phyloP scores from a whole-genome alignment of 2,113 vertebrate species.

The Caranx melampygus region DNA sequence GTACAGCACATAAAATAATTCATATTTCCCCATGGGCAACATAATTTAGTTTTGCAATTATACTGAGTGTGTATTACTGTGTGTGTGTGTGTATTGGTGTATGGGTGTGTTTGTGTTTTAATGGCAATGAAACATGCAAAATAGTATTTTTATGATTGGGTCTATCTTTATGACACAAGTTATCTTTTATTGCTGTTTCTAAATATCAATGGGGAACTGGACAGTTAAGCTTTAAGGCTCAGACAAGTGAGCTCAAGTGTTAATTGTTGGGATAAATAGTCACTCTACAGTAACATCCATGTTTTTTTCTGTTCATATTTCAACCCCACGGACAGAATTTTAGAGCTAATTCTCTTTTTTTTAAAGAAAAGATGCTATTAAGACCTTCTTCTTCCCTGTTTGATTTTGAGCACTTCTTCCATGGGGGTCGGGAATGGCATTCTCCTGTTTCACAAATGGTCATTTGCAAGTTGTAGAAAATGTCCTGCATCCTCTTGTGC shows the following conservation, averaged over 20 bases:
- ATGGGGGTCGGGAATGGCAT: not conserved
- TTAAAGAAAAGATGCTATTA: not conserved
- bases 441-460: not conserved
- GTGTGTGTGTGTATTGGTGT: constrained; percentile 16
- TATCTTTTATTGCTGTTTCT: constrained; percentile 2
- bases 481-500: not conserved
- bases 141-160: constrained; percentile 43
- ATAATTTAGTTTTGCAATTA: constrained; percentile 80
- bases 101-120: constrained; percentile 41
- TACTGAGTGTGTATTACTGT: constrained; percentile 29
- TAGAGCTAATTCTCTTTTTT: not conserved
- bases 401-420: not conserved
- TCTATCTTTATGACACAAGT: constrained; percentile 15
- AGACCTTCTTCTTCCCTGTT: not conserved
- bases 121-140: constrained; percentile 57
- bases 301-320: not conserved
- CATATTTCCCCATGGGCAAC: constrained; percentile 76
- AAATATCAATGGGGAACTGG: not conserved
- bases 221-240: not conserved
- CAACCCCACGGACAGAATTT: not conserved
- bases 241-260: not conserved
- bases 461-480: not conserved
- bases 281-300: not conserved
- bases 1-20: constrained; percentile 81
- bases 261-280: not conserved